Evolutionary conservation across 1,140 invertebrate species (phyloP).

Genomic region (Eueides isabella): DNA sequence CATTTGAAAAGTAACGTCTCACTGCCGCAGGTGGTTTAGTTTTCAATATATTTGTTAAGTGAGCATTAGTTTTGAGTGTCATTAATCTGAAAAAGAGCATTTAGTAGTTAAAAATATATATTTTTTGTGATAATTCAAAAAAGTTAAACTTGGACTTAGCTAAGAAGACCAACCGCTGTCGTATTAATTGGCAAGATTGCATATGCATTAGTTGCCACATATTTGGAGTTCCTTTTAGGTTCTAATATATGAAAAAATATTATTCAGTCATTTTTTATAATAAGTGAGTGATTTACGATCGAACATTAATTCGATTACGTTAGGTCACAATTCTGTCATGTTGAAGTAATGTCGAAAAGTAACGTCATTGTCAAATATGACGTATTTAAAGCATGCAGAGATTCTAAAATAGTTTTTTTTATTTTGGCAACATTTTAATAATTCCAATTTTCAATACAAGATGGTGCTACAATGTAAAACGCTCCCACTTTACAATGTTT

Average conservation of each 20-base stretch:
- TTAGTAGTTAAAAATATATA: neutral
- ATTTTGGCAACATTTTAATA: neutral
- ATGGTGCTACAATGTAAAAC: neutral
- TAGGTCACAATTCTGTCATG: slow-evolving; percentile 22
- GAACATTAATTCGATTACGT: slow-evolving; percentile 32
- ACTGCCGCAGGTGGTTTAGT: slow-evolving; percentile 59
- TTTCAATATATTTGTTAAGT: slow-evolving; percentile 61
- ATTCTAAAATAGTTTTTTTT: neutral
- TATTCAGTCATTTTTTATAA: slow-evolving; percentile 36
- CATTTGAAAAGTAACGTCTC: slow-evolving; percentile 59
- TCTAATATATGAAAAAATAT: slow-evolving; percentile 15
- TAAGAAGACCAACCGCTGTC: slow-evolving; percentile 38
- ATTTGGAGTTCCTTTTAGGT: slow-evolving; percentile 14
- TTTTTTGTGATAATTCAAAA: neutral
- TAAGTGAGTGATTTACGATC: slow-evolving; percentile 28
- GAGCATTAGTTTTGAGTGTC: slow-evolving; percentile 53
- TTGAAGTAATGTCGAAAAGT: neutral
- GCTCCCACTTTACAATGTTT: neutral
- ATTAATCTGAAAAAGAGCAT: slow-evolving; percentile 61
- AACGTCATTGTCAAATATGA: slow-evolving; percentile 14
- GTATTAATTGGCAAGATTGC: slow-evolving; percentile 40
- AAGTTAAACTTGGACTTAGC: neutral
- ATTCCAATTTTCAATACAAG: neutral
- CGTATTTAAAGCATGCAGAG: neutral
- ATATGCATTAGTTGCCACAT: slow-evolving; percentile 46